Evolutionary conservation across 2,797 vertebrate species (phyloP).

Genomic region (Caiman crocodilus): DNA sequence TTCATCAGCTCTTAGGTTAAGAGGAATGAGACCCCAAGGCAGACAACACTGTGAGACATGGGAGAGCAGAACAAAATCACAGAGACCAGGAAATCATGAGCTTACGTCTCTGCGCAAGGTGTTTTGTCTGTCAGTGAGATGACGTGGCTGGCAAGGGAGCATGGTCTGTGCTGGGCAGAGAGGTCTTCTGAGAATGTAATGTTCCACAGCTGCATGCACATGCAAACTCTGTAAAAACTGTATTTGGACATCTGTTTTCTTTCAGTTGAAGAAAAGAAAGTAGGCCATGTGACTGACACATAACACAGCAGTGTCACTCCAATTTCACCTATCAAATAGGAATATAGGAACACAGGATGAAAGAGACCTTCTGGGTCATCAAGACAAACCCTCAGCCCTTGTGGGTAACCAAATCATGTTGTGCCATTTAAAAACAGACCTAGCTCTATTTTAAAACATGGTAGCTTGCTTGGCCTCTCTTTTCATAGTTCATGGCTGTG

Average conservation of each 20-base stretch:
- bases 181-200: not conserved
- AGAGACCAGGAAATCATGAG: not conserved
- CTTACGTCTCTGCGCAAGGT: not conserved
- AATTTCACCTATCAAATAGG: not conserved
- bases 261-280: not conserved
- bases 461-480: no score
- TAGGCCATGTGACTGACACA: not conserved
- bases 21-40: not conserved
- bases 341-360: no score
- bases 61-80: not conserved
- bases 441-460: no score
- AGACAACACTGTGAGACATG: not conserved
- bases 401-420: no score
- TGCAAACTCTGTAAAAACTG: not conserved
- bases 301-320: not conserved
- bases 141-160: not conserved
- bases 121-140: not conserved
- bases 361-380: no score
- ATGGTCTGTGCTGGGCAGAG: not conserved
- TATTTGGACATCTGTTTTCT: not conserved
- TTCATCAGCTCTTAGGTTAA: not conserved
- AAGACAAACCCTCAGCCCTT: no score
- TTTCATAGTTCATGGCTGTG: not conserved
- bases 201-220: not conserved
- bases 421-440: no score